phyloP scores from a whole-genome alignment of 2,113 vertebrate genomes.

The Formicarius rufipectus region DNA sequence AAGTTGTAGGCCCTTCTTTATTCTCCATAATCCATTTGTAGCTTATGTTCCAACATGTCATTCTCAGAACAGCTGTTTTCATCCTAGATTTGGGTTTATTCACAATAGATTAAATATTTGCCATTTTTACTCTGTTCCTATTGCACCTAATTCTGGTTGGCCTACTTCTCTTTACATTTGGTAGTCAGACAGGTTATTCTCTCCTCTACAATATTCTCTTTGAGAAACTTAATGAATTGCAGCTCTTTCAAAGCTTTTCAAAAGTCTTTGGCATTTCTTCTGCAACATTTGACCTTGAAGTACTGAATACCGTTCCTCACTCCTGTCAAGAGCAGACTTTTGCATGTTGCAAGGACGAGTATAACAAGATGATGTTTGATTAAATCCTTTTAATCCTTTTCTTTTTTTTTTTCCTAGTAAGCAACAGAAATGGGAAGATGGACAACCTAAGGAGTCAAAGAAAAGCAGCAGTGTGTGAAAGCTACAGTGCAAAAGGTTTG shows the following conservation, averaged over 20 bases:
- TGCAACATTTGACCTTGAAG: neutral
- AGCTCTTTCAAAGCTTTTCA: neutral
- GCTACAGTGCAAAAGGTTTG: neutral
- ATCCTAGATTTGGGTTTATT: neutral
- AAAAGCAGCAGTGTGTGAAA: neutral
- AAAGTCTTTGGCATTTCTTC: neutral
- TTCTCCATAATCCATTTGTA: neutral
- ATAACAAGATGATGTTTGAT: neutral
- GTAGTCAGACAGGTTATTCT: neutral
- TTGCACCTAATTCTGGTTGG: neutral
- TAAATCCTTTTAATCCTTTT: neutral
- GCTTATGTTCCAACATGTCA: neutral
- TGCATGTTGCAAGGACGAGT: neutral
- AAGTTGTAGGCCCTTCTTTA: neutral
- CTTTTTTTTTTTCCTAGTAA: neutral
- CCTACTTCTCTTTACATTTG: neutral
- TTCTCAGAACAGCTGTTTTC: neutral
- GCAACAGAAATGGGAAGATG: neutral
- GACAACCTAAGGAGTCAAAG: neutral
- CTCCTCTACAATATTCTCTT: neutral
- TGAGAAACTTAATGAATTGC: neutral
- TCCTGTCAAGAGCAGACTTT: neutral
- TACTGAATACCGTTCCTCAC: neutral
- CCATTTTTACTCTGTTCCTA: neutral
- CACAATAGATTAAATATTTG: neutral